These are phyloP conservation scores for Cheilosia variabilis DNA, from an alignment of 2,888 invertebrate species.

Conservation along the genomic window DNA sequence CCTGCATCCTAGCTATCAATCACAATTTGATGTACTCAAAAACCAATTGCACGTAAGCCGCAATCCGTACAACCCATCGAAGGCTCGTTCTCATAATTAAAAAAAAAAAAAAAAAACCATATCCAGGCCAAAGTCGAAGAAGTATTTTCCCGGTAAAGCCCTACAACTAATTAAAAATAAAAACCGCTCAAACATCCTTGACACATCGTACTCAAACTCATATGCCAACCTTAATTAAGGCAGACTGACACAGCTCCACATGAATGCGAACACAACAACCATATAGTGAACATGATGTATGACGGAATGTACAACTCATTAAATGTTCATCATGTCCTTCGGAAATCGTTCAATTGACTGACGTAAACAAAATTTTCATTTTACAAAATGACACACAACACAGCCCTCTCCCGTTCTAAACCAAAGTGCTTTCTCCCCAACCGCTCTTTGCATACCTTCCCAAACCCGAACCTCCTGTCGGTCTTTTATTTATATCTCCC, in stretches of 20 bases:
- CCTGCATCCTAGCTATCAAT: background rate
- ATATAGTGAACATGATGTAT: conserved; percentile 32
- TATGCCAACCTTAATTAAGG: conserved; percentile 53
- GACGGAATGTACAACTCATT: conserved; percentile 56
- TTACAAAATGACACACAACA: conserved; percentile 39
- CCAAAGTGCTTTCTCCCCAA: conserved; percentile 1
- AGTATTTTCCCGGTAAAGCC: conserved; percentile 17
- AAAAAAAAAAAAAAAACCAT: background rate
- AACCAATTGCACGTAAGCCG: background rate
- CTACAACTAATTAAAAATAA: conserved; percentile 54
- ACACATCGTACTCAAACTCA: conserved; percentile 15
- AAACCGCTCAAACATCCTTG: conserved; percentile 57
- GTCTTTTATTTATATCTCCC: conserved; percentile 10
- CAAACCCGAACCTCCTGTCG: background rate
- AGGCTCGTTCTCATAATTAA: conserved; percentile 5
- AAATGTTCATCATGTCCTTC: conserved; percentile 65
- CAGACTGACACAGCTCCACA: conserved; percentile 10
- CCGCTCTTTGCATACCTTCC: background rate
- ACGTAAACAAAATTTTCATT: conserved; percentile 61
- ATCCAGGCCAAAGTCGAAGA: conserved; percentile 16
- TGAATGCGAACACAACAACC: background rate
- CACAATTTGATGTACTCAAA: background rate
- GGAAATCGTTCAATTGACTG: conserved; percentile 51
- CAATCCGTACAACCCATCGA: background rate
- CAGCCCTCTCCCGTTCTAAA: conserved; percentile 13